Percentiles rank a stretch among this genome's conserved stretches.
These are phyloP conservation scores for Nephila pilipes DNA, from an alignment of 1,140 invertebrate genomes.

Conservation along the genomic window DNA sequence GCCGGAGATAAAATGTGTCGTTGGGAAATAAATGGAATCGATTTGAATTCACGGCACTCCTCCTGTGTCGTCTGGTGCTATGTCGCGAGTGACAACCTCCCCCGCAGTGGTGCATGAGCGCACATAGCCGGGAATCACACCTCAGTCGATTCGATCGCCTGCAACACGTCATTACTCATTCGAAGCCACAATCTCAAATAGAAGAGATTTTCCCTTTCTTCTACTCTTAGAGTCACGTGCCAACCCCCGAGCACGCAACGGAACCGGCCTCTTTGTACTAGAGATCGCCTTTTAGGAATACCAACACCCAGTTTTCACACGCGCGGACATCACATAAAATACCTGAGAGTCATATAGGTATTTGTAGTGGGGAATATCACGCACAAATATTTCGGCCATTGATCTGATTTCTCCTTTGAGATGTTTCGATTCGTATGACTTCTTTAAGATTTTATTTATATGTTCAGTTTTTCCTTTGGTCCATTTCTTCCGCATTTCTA, in stretches of 20 bases:
- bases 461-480: background rate
- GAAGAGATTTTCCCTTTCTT: background rate
- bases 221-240: background rate
- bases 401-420: background rate
- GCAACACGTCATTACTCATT: constrained; percentile 56
- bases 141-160: constrained; percentile 63
- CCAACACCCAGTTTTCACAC: constrained; percentile 42
- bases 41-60: constrained; percentile 64
- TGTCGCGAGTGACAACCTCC: constrained; percentile 23
- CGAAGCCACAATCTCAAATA: background rate
- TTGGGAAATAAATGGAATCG: background rate
- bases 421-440: background rate
- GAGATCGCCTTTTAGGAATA: background rate
- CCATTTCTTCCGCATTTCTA: background rate
- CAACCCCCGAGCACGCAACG: constrained; percentile 24
- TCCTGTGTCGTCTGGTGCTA: constrained; percentile 48
- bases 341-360: background rate
- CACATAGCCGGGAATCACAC: constrained; percentile 75
- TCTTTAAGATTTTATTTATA: background rate
- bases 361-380: background rate
- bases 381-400: background rate
- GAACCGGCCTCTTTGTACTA: constrained; percentile 28
- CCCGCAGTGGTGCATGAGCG: constrained; percentile 60
- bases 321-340: background rate
- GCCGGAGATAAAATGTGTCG: background rate